Base-by-base conservation (phyloP, 1,140 invertebrate genomes). In the Pantala flavescens region DNA sequence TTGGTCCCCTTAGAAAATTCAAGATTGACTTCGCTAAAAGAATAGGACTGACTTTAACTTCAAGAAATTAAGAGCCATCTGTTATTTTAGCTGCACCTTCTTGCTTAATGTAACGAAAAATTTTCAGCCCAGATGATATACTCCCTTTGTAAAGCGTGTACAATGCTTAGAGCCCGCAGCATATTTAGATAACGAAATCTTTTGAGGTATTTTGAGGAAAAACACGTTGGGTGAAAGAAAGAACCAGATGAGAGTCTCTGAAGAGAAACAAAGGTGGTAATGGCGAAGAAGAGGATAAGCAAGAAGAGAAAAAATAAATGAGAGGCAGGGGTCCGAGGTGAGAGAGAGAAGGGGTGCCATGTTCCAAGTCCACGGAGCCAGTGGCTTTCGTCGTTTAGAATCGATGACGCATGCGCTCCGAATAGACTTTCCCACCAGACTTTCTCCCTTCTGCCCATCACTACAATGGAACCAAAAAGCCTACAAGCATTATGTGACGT, bases 391-490 rank as follows among this genome's bases (percentile, higher is more conserved):
- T 21, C 49, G 49, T 63, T 63, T 63, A 3, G 49, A 63, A 63
- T 63, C 49, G 49, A 63, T 63, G 49, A 12, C 49, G 49, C 49
- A 63, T 63, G 49, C 49, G 49, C 49, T 7, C 3, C 12, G 49
- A 63, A 7, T 21, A 5, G 49, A 1, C n/a, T 12, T 9, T 36
- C 28, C 28, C 28, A 36, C n/a, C 49, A 3, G 5, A 21, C 49
- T 63, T 21, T 21, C 49, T 63, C 49, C 16, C 49, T 63, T 63
- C 49, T 63, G 49, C 49, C 49, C 49, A 63, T 63, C n/a, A 16
- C 49, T 63, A 63, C 49, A 63, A 63, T 63, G 49, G 49, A 63
- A 63, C 49, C 49, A 63, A 63, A 63, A 63, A 63, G 49, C 49
- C 49, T 19, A 21, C 49, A 63, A 63, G 49, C 12, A 63, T 63